Conservation (phyloP, 2,797 vertebrate species). For the Sebastes baramenuke region DNA sequence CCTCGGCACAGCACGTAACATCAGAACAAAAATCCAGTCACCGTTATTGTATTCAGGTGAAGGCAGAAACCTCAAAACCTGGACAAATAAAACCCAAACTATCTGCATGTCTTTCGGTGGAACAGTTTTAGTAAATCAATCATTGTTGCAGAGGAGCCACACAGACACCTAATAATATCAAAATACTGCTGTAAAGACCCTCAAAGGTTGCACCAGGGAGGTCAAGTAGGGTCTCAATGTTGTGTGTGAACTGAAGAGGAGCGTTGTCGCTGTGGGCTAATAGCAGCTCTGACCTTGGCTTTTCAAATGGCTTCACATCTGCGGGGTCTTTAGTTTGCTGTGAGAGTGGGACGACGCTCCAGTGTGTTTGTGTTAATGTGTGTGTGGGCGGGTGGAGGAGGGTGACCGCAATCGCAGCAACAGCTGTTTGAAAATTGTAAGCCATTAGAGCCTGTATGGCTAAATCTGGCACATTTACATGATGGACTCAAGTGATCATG, state of each 20-base stretch:
- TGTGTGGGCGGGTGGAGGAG: not conserved
- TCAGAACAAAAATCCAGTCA: not conserved
- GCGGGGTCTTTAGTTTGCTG: not conserved
- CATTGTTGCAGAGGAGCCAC: not conserved
- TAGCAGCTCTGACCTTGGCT: slow-evolving; percentile 27
- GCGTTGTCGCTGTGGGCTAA: not conserved
- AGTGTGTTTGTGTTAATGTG: not conserved
- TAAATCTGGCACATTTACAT: not conserved
- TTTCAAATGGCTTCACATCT: slow-evolving; percentile 8
- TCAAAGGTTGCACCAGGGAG: not conserved
- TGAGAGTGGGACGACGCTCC: not conserved
- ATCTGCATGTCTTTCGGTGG: not conserved
- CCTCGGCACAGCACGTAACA: not conserved
- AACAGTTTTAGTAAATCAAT: not conserved
- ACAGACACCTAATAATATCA: not conserved
- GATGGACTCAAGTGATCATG: not conserved
- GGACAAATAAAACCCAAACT: not conserved
- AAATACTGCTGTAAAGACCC: not conserved
- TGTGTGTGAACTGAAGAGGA: not conserved
- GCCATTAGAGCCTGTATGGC: not conserved
- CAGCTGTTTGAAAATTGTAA: slow-evolving; percentile 1
- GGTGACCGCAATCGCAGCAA: not conserved
- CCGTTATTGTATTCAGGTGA: not conserved
- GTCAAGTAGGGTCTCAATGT: not conserved
- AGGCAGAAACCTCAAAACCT: not conserved